Base-by-base conservation (phyloP, 1,140 invertebrate species). In the Leptinotarsa undecemlineata region DNA sequence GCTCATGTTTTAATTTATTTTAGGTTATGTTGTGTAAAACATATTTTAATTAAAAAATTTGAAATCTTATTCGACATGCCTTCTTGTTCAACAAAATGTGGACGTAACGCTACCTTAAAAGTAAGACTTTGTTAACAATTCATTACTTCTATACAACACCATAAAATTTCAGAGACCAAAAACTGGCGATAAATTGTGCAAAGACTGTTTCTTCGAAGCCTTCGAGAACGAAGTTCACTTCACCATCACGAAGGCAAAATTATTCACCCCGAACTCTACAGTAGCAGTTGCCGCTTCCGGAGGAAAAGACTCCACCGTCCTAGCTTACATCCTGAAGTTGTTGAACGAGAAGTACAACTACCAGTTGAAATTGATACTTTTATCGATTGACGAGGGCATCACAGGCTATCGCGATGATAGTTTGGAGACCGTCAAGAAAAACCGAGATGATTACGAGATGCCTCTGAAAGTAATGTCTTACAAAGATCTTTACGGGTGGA, bases 351-450 rank as follows among this genome's bases (percentile, higher is more conserved):
- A 93, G 74, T 92, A 99, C 83, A 87, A 96, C 76, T 99, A 99
- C 88, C 95, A 94, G 15, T 86, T 99, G 1, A 91, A 98, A 68
- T 87, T 99, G 33, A 90, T 97, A 75, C 87, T 99, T 26, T 87
- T 99, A 51, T 99, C 98, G 0, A 96, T 99, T 71, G 98, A 99
- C 86, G 98, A 99, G 90, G 98, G 98, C 78, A 99, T 99, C 74
- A 96, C 95, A 75, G 98, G 98, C 1, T 99, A 99, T 83, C 87
- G 98, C 79, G 98, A 99, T 88, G 98, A 99, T 85, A 99, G 98
- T 85, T 88, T 99, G 48, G 93, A 99, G 86, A 99, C 97, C 26
- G 98, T 99, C 0, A 96, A 98, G 86, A 90, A 94, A 84, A 99
- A 99, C 83, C 88, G 94, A 80, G 91, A 93, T 80, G 96, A 99